Evolutionary conservation across 2,797 vertebrate genomes (phyloP).

Genomic region (Furcifer pardalis): DNA sequence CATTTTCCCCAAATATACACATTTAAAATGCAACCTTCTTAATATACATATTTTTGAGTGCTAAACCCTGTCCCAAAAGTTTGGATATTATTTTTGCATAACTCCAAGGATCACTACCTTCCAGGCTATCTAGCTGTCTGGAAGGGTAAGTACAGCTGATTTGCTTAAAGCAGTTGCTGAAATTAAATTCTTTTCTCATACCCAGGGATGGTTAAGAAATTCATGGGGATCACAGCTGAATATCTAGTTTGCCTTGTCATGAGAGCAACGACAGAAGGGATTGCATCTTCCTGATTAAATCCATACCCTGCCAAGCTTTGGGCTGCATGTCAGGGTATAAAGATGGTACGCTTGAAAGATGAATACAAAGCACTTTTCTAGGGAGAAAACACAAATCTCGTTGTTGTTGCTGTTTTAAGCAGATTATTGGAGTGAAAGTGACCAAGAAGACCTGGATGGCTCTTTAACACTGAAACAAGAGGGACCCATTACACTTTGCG

Average conservation of each 20-base stretch:
- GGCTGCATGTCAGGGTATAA: too few species aligned
- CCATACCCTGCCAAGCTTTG: too few species aligned
- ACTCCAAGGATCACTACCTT: background rate
- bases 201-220: too few species aligned
- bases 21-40: background rate
- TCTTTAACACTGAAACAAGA: conserved; percentile 90
- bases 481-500: conserved; percentile 81
- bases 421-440: conserved; percentile 94
- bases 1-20: background rate
- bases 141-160: background rate
- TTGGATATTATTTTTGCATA: background rate
- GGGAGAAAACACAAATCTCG: conserved; percentile 19
- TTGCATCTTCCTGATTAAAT: too few species aligned
- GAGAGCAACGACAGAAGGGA: too few species aligned
- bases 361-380: background rate
- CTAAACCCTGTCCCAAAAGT: background rate
- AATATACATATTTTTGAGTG: background rate
- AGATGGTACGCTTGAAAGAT: background rate
- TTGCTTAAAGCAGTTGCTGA: background rate
- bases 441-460: conserved; percentile 87
- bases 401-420: conserved; percentile 63
- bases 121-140: background rate
- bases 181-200: background rate
- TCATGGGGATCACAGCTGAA: too few species aligned
- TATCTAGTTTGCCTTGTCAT: too few species aligned